phyloP scores from a whole-genome alignment of 2,797 vertebrate genomes.

The Orientallactaga sibirica region DNA sequence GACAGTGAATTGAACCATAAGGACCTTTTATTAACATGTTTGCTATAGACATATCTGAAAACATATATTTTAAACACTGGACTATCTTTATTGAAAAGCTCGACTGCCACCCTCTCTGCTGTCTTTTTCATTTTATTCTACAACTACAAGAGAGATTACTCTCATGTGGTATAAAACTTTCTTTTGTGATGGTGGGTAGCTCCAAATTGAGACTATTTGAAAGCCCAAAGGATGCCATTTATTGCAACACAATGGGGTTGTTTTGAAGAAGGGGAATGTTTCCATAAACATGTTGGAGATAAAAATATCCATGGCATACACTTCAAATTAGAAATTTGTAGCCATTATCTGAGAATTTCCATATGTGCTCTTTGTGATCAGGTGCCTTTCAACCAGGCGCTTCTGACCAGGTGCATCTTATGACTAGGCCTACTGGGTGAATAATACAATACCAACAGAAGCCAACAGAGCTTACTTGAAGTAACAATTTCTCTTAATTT shows the following conservation, averaged over 20 bases:
- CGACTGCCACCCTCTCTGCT: background rate
- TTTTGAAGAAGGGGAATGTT: background rate
- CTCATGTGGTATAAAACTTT: background rate
- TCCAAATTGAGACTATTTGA: slow-evolving; percentile 48
- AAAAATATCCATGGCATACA: background rate
- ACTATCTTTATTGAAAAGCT: slow-evolving; percentile 5
- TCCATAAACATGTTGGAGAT: background rate
- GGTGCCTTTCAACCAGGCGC: background rate
- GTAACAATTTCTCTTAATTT: slow-evolving; percentile 12
- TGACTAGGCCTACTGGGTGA: background rate
- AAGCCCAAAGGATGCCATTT: slow-evolving; percentile 45
- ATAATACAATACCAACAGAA: background rate
- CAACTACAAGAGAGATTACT: background rate
- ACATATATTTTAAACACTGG: background rate
- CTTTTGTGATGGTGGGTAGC: slow-evolving; percentile 17
- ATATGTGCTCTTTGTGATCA: background rate
- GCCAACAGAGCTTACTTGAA: background rate
- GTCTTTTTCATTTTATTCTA: background rate
- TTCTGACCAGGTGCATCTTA: background rate
- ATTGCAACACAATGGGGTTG: background rate
- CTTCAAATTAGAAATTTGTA: slow-evolving; percentile 47
- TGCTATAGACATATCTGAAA: background rate
- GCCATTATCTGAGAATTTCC: slow-evolving; percentile 3
- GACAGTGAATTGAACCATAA: slow-evolving; percentile 50
- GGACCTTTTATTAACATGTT: slow-evolving; percentile 14